Evolutionary conservation across 1,140 invertebrate genomes (phyloP), one percentile per base, ranked within the genome.

Genomic region (Plutomurus gul): DNA sequence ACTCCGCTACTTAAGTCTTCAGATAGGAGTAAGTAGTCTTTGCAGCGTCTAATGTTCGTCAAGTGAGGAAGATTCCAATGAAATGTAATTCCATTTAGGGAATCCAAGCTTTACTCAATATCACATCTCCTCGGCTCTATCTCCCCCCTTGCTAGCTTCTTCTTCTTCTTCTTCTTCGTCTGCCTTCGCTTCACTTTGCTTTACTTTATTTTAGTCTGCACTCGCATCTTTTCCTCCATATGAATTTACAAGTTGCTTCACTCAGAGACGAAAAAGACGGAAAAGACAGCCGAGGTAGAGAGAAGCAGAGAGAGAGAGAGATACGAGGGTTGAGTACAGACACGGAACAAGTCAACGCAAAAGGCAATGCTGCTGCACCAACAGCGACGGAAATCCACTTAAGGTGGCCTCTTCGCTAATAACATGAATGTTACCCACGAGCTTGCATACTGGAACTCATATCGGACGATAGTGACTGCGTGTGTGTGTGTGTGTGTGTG

Each of bases 21-120:
- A n/a, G n/a, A n/a, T n/a, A n/a, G n/a, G n/a, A n/a, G n/a, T n/a
- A n/a, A n/a, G n/a, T n/a, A n/a, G n/a, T n/a, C n/a, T n/a, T n/a
- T n/a, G n/a, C n/a, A n/a, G n/a, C n/a, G n/a, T 30, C 27, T 65
- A 65, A 65, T 65, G 56, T n/a, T 65, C 13, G 56, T 65, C 27
- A 36, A 65, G 56, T 65, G 56, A 65, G 27, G 27, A 65, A 65
- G 56, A 65, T 65, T 65, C 56, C 56, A 65, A 65, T 65, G 56
- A 65, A 65, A 65, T 65, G 56, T 30, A 65, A 65, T 65, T 65
- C 56, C 56, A 65, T 65, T 65, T 65, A 65, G 56, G 51, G 27
- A 65, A 65, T 33, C 27, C 27, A 65, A 65, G 36, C 56, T 65
- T 30, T 36, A 33, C 56, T 65, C 56, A 65, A 65, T 65, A 65